A percentile compares a stretch with the other conserved stretches of the same genome.
Conservation (phyloP, 2,113 vertebrate genomes). For the Polyodon spathula region DNA sequence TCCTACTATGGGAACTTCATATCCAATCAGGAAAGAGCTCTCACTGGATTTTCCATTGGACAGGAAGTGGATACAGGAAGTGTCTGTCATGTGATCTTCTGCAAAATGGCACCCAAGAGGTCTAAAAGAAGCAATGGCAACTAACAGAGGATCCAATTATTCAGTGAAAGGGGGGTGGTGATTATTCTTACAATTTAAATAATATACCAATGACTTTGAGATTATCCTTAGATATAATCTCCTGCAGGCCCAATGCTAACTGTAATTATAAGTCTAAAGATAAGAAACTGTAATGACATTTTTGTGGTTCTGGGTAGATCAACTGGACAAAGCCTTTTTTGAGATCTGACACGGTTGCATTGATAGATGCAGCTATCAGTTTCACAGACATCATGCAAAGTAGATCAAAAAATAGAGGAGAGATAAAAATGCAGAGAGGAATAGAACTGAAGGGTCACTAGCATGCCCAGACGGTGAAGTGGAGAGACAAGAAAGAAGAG, state of each 20-base stretch:
- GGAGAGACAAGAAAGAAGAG: slow-evolving; percentile 54
- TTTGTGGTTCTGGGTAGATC: slow-evolving; percentile 98
- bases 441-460: slow-evolving; percentile 73
- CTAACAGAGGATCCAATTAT: too few relatives aligned
- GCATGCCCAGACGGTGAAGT: slow-evolving; percentile 77
- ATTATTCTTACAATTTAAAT: too few relatives aligned
- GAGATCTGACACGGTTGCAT: slow-evolving; percentile 98
- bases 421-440: slow-evolving; percentile 74
- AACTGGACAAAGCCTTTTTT: slow-evolving; percentile 98
- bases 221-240: too few relatives aligned
- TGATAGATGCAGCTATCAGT: slow-evolving; percentile 98
- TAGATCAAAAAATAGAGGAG: slow-evolving; percentile 64
- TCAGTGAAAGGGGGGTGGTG: too few relatives aligned
- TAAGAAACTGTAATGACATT: slow-evolving; percentile 99
- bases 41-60: slow-evolving; percentile 42
- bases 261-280: slow-evolving; percentile 65
- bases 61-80: slow-evolving; percentile 46
- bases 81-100: neutral
- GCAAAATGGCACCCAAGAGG: neutral
- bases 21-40: slow-evolving; percentile 43
- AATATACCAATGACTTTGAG: too few relatives aligned
- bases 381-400: slow-evolving; percentile 99
- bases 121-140: too few relatives aligned
- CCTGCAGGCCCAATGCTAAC: slow-evolving; percentile 29
- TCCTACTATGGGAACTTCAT: slow-evolving; percentile 45